Conservation (phyloP, 2,797 vertebrate genomes). For the Erpetoichthys calabaricus region DNA sequence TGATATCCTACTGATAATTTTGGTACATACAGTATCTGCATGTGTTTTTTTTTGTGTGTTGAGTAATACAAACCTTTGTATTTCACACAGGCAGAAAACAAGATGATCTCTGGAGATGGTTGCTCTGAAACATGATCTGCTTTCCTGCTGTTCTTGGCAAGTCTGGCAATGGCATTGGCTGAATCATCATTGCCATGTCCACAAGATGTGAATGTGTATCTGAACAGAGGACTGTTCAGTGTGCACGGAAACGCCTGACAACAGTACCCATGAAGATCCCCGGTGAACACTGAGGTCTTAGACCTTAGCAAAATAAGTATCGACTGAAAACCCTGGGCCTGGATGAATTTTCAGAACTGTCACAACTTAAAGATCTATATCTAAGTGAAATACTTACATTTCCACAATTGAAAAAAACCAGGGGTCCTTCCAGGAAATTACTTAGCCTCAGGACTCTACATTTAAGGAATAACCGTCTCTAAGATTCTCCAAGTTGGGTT, state of each 20-base stretch:
- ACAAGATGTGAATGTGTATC: conserved; percentile 52
- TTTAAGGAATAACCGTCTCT: conserved; percentile 61
- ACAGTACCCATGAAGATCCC: conserved; percentile 58
- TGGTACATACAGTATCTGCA: no score
- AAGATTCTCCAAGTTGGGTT: conserved; percentile 68
- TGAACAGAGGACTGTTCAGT: conserved; percentile 54
- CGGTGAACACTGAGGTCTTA: conserved; percentile 43
- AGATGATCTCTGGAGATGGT: conserved; percentile 56
- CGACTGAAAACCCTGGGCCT: conserved; percentile 60
- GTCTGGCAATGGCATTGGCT: conserved; percentile 29
- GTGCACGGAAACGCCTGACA: conserved; percentile 56
- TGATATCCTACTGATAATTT: no score
- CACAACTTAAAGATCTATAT: conserved; percentile 65
- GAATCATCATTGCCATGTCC: conserved; percentile 41
- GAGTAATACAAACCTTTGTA: no score
- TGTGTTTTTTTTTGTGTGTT: no score
- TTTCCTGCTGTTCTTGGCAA: conserved; percentile 42
- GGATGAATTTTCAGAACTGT: conserved; percentile 59
- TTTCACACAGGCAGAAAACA: conserved; percentile 36
- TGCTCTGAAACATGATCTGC: conserved; percentile 40
- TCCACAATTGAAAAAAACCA: conserved; percentile 28
- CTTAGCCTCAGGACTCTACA: conserved; percentile 53
- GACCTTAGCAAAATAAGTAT: conserved; percentile 71
- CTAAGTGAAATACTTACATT: conserved; percentile 58
- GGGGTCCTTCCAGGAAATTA: conserved; percentile 53